Conservation (phyloP, 2,888 invertebrate species). For the Cepaea hortensis region DNA sequence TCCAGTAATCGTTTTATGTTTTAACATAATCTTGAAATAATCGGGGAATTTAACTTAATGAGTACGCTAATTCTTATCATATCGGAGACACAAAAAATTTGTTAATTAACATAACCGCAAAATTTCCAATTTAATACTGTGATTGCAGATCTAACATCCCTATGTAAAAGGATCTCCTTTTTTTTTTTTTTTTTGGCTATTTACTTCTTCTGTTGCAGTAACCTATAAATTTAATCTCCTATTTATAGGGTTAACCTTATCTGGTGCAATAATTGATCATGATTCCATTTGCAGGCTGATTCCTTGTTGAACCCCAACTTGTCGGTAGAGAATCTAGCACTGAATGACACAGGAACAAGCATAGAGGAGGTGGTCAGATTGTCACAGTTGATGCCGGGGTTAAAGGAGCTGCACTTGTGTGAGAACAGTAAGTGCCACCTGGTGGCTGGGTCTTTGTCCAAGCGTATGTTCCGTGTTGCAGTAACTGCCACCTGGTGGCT, state of each 20-base stretch:
- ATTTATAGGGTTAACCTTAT: not conserved
- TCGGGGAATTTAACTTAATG: too few species aligned
- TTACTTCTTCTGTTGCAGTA: not conserved
- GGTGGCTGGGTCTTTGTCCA: too few species aligned
- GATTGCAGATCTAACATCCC: too few species aligned
- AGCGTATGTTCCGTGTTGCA: too few species aligned
- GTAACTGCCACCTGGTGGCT: too few species aligned
- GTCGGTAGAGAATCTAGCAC: constrained; percentile 82
- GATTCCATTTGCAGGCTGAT: constrained; percentile 12
- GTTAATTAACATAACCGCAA: too few species aligned
- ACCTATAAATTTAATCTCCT: not conserved
- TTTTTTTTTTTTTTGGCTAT: not conserved
- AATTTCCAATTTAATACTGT: too few species aligned
- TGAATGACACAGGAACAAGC: constrained; percentile 82
- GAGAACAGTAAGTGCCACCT: constrained; percentile 61
- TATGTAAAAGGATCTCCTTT: too few species aligned
- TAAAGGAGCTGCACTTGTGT: constrained; percentile 70
- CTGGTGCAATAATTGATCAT: not conserved
- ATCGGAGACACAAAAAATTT: too few species aligned
- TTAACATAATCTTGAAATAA: too few species aligned
- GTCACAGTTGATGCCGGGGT: constrained; percentile 54
- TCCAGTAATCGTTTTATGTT: too few species aligned
- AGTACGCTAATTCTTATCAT: too few species aligned
- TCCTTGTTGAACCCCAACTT: constrained; percentile 74
- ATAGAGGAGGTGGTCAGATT: constrained; percentile 82